Evolutionary conservation across 1,140 invertebrate species (phyloP).

Genomic region (Pomacea maculata): DNA sequence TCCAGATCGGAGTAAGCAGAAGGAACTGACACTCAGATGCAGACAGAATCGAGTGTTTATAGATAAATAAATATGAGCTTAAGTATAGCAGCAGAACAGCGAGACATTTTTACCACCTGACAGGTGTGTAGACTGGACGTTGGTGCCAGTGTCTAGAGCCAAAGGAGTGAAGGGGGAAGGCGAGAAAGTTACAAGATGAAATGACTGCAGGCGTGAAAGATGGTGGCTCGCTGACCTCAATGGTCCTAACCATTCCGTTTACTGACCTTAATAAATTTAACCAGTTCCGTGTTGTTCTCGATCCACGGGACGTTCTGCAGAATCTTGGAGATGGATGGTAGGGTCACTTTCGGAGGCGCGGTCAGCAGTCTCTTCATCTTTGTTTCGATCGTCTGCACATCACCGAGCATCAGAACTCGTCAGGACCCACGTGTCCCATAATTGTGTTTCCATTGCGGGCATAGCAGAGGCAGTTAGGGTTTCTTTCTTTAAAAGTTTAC

Average conservation of each 20-base stretch:
- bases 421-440: too few species aligned
- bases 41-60: too few species aligned
- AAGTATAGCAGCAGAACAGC: not conserved
- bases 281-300: constrained; percentile 47
- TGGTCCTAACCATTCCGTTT: too few species aligned
- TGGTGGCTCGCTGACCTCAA: too few species aligned
- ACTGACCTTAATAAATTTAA: constrained; percentile 56
- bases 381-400: constrained; percentile 54
- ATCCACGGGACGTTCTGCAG: constrained; percentile 58
- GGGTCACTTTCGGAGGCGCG: constrained; percentile 54
- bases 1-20: too few species aligned
- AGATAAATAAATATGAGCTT: too few species aligned
- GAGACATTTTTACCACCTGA: not conserved
- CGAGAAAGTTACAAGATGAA: not conserved
- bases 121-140: not conserved
- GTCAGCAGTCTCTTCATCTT: constrained; percentile 60
- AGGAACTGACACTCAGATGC: too few species aligned
- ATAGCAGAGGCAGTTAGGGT: too few species aligned
- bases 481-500: not conserved
- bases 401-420: too few species aligned
- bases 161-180: not conserved
- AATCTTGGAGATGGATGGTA: constrained; percentile 57
- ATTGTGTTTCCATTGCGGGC: too few species aligned
- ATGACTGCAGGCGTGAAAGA: not conserved
- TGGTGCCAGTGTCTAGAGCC: not conserved